Percentiles rank a stretch among this genome's conserved stretches.
Conservation (phyloP, 1,140 invertebrate species). For the Meloidogyne chitwoodi region DNA sequence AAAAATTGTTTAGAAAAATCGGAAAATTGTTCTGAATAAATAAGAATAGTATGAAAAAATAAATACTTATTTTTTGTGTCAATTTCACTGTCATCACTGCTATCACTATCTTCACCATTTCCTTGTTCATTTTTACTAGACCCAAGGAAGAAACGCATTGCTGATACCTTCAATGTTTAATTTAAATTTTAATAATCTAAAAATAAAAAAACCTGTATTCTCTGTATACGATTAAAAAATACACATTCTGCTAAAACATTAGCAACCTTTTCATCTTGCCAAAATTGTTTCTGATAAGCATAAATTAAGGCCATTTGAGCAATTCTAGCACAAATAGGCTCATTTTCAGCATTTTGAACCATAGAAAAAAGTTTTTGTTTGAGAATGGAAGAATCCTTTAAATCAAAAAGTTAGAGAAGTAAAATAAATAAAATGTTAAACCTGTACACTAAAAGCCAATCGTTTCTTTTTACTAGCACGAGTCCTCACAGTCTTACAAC, state of each 20-base stretch:
- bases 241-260: constrained; percentile 85
- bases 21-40: too few species aligned
- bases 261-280: constrained; percentile 95
- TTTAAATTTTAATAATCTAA: constrained; percentile 9
- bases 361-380: constrained; percentile 50
- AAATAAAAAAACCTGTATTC: constrained; percentile 66
- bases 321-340: constrained; percentile 43
- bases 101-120: constrained; percentile 64
- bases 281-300: constrained; percentile 89
- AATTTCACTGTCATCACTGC: constrained; percentile 65
- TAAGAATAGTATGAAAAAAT: not conserved
- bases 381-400: constrained; percentile 25
- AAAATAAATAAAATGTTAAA: not conserved
- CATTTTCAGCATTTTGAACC: constrained; percentile 40
- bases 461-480: too few species aligned
- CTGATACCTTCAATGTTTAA: constrained; percentile 73
- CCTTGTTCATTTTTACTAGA: constrained; percentile 73
- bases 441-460: not conserved
- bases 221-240: constrained; percentile 87
- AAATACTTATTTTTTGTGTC: constrained; percentile 23
- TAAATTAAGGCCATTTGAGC: constrained; percentile 78
- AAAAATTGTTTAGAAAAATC: too few species aligned
- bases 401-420: not conserved
- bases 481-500: too few species aligned
- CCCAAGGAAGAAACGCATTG: constrained; percentile 90